These are phyloP conservation scores for Riptortus pedestris DNA, from an alignment of 1,140 invertebrate species.

Conservation along the genomic window DNA sequence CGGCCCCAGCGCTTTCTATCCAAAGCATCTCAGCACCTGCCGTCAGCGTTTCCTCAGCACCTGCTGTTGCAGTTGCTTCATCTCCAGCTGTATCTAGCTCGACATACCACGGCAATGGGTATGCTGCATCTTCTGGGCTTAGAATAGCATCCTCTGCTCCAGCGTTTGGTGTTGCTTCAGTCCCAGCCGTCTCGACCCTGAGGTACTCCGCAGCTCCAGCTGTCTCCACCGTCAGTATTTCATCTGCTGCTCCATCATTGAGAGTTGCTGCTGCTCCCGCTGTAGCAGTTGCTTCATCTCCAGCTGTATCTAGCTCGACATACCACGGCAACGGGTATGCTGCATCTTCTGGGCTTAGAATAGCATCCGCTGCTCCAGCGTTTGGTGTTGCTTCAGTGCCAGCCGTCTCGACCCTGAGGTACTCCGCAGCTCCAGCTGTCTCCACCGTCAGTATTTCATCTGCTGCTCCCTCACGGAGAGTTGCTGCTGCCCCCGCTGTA, in stretches of 20 bases:
- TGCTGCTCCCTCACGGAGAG: slow-evolving; percentile 12
- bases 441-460: slow-evolving; percentile 1
- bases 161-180: slow-evolving; percentile 7
- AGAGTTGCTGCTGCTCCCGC: slow-evolving; percentile 6
- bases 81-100: background rate
- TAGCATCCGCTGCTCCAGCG: slow-evolving; percentile 24
- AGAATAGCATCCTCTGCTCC: slow-evolving; percentile 17
- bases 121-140: slow-evolving; percentile 15
- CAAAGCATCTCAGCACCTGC: background rate
- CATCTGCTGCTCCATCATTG: slow-evolving; percentile 4
- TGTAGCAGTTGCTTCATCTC: background rate
- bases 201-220: slow-evolving; percentile 21
- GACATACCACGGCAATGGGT: slow-evolving; percentile 17
- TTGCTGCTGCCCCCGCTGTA: slow-evolving; percentile 22
- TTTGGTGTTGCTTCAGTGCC: slow-evolving; percentile 21
- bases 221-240: slow-evolving; percentile 14
- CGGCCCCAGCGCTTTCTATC: slow-evolving; percentile 3
- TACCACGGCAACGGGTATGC: slow-evolving; percentile 21
- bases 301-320: background rate
- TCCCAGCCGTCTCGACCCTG: background rate
- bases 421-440: background rate
- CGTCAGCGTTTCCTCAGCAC: background rate
- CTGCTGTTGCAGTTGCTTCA: slow-evolving; percentile 22
- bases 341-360: slow-evolving; percentile 10
- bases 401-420: background rate